Percentiles rank a stretch among this genome's conserved stretches.
These are phyloP conservation scores for Leucoma salicis DNA, from an alignment of 2,888 invertebrate species.

Conservation along the genomic window DNA sequence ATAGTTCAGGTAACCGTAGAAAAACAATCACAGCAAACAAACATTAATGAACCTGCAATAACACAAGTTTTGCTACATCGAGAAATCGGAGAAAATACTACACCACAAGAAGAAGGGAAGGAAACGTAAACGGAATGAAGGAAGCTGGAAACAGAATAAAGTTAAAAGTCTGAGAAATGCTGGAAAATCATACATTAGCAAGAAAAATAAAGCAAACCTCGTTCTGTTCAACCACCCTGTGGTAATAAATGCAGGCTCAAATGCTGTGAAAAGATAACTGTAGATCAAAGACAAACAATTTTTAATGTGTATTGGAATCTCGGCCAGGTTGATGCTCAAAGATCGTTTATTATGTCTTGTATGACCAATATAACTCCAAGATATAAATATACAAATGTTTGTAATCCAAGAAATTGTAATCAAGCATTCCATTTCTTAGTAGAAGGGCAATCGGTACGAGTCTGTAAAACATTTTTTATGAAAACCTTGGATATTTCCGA, in stretches of 20 bases:
- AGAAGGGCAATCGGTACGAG: not conserved
- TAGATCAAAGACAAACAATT: conserved; percentile 6
- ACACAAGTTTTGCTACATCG: too few relatives aligned
- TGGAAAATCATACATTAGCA: conserved; percentile 7
- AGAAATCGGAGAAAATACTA: too few relatives aligned
- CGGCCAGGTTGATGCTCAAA: conserved; percentile 3
- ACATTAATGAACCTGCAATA: too few relatives aligned
- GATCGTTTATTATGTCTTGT: too few relatives aligned
- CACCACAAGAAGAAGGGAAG: too few relatives aligned
- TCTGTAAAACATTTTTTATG: conserved; percentile 9
- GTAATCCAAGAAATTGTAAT: not conserved
- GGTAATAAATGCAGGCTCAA: too few relatives aligned
- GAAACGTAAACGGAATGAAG: conserved; percentile 10
- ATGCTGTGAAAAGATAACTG: conserved; percentile 12
- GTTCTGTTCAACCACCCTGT: too few relatives aligned
- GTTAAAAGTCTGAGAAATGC: conserved; percentile 7
- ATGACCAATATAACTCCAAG: conserved; percentile 3
- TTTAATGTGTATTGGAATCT: conserved; percentile 15
- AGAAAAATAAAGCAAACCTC: too few relatives aligned
- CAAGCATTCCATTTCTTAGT: not conserved
- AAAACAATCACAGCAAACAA: too few relatives aligned
- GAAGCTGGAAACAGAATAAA: conserved; percentile 11
- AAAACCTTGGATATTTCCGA: conserved; percentile 2
- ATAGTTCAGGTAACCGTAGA: too few relatives aligned
- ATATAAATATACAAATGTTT: conserved; percentile 5